Evolutionary conservation across 2,113 vertebrate species (phyloP).

Genomic region (Pituophis catenifer): DNA sequence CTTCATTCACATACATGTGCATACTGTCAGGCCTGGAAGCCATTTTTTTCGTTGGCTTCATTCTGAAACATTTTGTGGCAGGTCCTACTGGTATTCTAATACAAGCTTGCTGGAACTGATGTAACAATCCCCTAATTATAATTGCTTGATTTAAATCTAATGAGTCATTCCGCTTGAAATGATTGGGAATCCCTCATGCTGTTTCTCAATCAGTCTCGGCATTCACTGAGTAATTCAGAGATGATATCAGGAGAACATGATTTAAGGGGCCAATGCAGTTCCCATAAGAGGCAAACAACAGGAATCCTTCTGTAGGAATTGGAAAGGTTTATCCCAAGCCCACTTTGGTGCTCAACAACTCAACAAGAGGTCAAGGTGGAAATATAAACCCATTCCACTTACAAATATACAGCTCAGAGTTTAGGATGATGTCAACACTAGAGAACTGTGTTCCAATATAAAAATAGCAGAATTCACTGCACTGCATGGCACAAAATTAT

Average conservation of each 20-base stretch:
- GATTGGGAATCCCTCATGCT: slow-evolving; percentile 43
- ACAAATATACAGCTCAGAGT: background rate
- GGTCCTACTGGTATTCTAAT: background rate
- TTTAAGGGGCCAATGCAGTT: slow-evolving; percentile 56
- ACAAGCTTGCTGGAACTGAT: slow-evolving; percentile 43
- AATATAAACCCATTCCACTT: background rate
- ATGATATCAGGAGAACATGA: slow-evolving; percentile 56
- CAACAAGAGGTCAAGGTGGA: background rate
- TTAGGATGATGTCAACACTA: background rate
- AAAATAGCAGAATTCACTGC: background rate
- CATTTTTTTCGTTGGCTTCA: background rate
- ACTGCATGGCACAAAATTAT: background rate
- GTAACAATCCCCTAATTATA: slow-evolving; percentile 52
- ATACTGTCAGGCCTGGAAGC: background rate
- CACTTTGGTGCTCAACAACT: background rate
- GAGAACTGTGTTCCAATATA: background rate
- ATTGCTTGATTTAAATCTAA: slow-evolving; percentile 62
- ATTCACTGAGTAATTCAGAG: slow-evolving; percentile 59
- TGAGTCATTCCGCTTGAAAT: slow-evolving; percentile 60
- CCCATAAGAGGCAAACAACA: background rate
- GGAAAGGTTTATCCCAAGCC: background rate
- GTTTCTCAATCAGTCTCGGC: slow-evolving; percentile 43
- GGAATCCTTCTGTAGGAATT: background rate
- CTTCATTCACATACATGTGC: background rate
- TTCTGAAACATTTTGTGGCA: background rate